Evolutionary conservation across 2,797 vertebrate genomes (phyloP).

Genomic region (Morus bassanus): DNA sequence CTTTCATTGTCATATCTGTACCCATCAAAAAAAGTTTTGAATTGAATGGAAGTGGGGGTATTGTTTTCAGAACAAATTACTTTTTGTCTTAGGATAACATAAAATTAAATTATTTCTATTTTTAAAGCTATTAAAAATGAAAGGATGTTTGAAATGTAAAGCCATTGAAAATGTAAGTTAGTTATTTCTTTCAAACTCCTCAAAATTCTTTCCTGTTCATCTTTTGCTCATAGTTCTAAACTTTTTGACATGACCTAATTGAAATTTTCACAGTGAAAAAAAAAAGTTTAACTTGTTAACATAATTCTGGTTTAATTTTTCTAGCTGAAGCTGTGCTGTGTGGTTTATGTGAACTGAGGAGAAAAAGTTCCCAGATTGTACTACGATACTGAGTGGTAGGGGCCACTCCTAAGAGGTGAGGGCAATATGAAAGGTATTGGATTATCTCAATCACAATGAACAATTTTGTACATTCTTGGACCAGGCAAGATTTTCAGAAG

Average conservation of each 20-base stretch:
- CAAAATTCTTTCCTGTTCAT: not conserved
- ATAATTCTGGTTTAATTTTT: not conserved
- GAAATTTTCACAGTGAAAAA: not conserved
- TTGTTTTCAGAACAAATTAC: not conserved
- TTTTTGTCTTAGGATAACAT: not conserved
- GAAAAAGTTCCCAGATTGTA: not conserved
- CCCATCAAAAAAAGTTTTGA: not conserved
- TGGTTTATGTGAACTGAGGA: not conserved
- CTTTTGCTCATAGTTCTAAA: not conserved
- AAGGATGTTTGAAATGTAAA: not conserved
- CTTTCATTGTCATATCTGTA: not conserved
- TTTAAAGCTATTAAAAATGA: not conserved
- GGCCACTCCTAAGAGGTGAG: not conserved
- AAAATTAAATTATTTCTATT: not conserved
- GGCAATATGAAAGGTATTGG: not conserved
- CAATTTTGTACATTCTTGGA: fast-evolving
- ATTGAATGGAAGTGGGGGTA: not conserved
- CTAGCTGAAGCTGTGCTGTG: not conserved
- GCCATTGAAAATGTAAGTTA: not conserved
- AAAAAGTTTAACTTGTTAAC: not conserved
- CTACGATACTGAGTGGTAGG: no score
- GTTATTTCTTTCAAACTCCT: not conserved
- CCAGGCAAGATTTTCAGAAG: not conserved
- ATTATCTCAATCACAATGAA: not conserved
- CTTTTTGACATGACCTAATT: not conserved